Evolutionary conservation across 2,888 invertebrate genomes (phyloP).

Genomic region (Diaprepes abbreviatus): DNA sequence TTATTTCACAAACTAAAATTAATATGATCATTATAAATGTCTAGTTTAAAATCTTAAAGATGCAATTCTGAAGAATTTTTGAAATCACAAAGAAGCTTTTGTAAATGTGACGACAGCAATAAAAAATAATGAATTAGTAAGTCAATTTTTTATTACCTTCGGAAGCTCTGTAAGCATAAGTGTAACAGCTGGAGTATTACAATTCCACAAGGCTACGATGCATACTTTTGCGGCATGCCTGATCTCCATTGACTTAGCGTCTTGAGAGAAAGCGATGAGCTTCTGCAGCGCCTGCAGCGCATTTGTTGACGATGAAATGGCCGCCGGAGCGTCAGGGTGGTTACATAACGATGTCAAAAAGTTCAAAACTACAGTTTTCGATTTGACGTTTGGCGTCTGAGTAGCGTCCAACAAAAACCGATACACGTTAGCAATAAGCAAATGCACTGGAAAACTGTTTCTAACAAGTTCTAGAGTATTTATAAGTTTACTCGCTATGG

Average conservation of each 20-base stretch:
- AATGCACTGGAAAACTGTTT: constrained; percentile 77
- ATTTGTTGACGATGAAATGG: constrained; percentile 64
- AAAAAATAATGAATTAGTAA: no score
- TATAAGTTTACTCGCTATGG: constrained; percentile 91
- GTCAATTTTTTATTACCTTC: constrained; percentile 30
- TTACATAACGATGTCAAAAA: constrained; percentile 78
- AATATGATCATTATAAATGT: no score
- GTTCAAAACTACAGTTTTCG: constrained; percentile 82
- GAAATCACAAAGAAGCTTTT: no score
- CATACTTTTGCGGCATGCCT: constrained; percentile 74
- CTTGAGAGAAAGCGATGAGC: constrained; percentile 79
- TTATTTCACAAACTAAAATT: no score
- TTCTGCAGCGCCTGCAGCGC: constrained; percentile 80
- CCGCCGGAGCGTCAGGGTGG: constrained; percentile 71
- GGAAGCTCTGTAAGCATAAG: constrained; percentile 76
- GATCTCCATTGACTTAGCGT: constrained; percentile 79
- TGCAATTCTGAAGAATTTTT: no score
- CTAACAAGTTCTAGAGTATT: constrained; percentile 85
- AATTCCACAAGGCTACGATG: constrained; percentile 89
- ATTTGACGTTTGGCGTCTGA: constrained; percentile 90
- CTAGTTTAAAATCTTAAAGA: no score
- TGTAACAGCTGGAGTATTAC: constrained; percentile 92
- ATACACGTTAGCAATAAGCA: constrained; percentile 78
- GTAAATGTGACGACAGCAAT: no score
- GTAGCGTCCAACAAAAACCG: constrained; percentile 91